Evolutionary conservation across 2,888 invertebrate genomes (phyloP).

Genomic region (Pachymerium ferrugineum): DNA sequence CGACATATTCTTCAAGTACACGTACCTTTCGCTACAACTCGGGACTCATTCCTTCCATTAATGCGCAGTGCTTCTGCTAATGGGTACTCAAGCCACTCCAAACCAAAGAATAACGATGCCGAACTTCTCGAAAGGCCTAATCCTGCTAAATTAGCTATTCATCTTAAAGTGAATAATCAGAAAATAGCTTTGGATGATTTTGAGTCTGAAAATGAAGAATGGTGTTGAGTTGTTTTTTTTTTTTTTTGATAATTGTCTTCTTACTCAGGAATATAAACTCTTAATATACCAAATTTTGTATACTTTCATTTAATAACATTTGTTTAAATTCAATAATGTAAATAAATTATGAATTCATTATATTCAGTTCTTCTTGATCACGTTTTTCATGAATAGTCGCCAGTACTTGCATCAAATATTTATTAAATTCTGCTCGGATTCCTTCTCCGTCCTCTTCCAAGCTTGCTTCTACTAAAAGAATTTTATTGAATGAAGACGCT

Average conservation of each 20-base stretch:
- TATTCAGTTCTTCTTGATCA: constrained; percentile 42
- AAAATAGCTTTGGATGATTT: constrained; percentile 32
- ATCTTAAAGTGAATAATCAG: constrained; percentile 30
- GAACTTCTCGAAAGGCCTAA: not conserved
- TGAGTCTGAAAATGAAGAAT: constrained; percentile 34
- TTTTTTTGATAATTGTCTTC: not conserved
- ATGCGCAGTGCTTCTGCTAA: constrained; percentile 15
- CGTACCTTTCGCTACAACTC: constrained; percentile 32
- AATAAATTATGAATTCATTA: constrained; percentile 33
- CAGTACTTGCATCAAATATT: constrained; percentile 36
- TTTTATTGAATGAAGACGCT: constrained; percentile 58
- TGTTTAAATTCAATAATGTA: not conserved
- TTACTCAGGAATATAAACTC: constrained; percentile 9
- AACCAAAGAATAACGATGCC: not conserved
- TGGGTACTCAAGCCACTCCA: not conserved
- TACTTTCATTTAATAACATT: not conserved
- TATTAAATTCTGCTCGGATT: constrained; percentile 56
- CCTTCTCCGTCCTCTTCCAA: constrained; percentile 57
- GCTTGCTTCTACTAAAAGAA: constrained; percentile 57
- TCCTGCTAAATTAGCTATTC: constrained; percentile 12
- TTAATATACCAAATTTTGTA: not conserved
- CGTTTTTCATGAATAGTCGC: constrained; percentile 38
- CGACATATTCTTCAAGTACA: constrained; percentile 35
- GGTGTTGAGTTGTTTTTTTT: constrained; percentile 33
- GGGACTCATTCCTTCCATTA: not conserved